Evolutionary conservation across 2,797 vertebrate genomes (phyloP).

Genomic region (Myotis myotis): DNA sequence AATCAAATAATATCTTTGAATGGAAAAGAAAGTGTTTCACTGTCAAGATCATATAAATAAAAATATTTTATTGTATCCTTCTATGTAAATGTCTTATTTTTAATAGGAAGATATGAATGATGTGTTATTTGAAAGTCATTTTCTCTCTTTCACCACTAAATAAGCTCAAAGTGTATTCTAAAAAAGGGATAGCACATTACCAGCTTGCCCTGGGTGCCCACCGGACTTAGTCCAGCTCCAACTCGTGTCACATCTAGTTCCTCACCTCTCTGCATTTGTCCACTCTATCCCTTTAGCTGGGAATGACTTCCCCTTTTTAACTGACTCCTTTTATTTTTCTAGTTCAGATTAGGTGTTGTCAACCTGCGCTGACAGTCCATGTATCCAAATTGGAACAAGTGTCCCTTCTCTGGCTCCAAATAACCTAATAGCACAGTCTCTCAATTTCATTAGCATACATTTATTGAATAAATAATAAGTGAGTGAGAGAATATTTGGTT

Average conservation of each 20-base stretch:
- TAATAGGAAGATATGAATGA: neutral
- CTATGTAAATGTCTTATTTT: neutral
- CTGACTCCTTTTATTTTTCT: neutral
- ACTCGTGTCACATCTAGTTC: neutral
- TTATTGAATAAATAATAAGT: neutral
- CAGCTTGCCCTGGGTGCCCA: neutral
- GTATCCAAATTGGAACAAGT: neutral
- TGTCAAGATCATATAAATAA: neutral
- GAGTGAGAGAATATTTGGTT: neutral
- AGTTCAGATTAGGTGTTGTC: neutral
- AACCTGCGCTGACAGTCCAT: neutral
- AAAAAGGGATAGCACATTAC: neutral
- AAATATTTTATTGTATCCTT: neutral
- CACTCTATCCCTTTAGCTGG: neutral
- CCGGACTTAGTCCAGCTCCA: neutral
- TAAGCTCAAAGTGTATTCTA: neutral
- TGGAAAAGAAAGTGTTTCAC: neutral
- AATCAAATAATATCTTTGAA: neutral
- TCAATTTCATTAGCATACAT: neutral
- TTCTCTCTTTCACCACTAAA: neutral
- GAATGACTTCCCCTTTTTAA: neutral
- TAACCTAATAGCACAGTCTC: neutral
- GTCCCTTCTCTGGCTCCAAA: neutral
- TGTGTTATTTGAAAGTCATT: neutral
- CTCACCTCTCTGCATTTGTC: neutral